Conservation (phyloP, 2,888 invertebrate species). For the Choristoneura rosaceana region DNA sequence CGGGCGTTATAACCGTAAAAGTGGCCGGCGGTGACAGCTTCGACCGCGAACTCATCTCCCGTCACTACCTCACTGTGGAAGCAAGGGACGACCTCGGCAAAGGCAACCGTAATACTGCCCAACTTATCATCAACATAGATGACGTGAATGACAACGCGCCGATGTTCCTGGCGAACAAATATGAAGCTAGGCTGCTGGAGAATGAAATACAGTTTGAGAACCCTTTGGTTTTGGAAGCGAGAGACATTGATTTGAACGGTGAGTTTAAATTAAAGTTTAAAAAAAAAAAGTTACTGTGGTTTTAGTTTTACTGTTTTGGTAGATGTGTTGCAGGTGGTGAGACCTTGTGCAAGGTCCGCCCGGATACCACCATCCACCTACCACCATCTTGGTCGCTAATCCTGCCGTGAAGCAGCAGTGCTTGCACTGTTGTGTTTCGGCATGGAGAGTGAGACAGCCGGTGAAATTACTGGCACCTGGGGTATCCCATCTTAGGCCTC, state of each 20-base stretch:
- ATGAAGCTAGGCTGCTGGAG: slow-evolving; percentile 93
- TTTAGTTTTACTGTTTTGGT: no score
- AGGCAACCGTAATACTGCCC: slow-evolving; percentile 92
- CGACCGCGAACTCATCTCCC: slow-evolving; percentile 93
- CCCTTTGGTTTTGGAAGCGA: slow-evolving; percentile 91
- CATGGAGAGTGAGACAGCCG: no score
- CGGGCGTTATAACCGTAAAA: slow-evolving; percentile 94
- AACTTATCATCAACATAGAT: slow-evolving; percentile 92
- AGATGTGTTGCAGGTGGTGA: no score
- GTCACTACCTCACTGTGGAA: slow-evolving; percentile 94
- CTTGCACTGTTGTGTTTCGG: no score
- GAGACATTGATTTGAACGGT: slow-evolving; percentile 94
- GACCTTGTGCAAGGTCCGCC: no score
- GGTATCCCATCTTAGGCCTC: no score
- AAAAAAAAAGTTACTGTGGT: no score
- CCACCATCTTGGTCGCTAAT: no score
- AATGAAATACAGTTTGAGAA: slow-evolving; percentile 92
- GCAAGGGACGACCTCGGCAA: slow-evolving; percentile 94
- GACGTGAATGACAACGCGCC: slow-evolving; percentile 97
- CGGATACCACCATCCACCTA: no score
- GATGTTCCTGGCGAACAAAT: slow-evolving; percentile 91
- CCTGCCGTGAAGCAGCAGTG: no score
- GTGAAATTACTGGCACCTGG: no score
- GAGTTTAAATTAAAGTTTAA: slow-evolving; percentile 42
- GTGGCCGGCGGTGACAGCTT: slow-evolving; percentile 90